phyloP scores from a whole-genome alignment of 2,888 invertebrate genomes.

The Peribatodes rhomboidaria region DNA sequence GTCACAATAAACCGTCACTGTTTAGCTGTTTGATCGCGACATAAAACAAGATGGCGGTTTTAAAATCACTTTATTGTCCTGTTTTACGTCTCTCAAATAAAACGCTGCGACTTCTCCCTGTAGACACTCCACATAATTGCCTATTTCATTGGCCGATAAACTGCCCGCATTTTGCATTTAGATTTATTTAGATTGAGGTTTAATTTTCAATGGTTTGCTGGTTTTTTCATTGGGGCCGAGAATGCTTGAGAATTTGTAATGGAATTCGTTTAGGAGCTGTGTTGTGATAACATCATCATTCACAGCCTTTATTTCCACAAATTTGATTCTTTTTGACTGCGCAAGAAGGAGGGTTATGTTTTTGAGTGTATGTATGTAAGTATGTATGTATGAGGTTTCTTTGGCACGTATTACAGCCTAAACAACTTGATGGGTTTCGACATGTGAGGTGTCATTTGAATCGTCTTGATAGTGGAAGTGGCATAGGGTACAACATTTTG shows the following conservation, averaged over 20 bases:
- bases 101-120: conserved; percentile 37
- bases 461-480: too few relatives aligned
- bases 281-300: not conserved
- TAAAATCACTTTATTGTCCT: conserved; percentile 52
- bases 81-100: conserved; percentile 46
- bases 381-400: too few relatives aligned
- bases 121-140: conserved; percentile 46
- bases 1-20: conserved; percentile 54
- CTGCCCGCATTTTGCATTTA: conserved; percentile 43
- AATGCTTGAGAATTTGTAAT: conserved; percentile 12
- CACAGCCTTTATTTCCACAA: not conserved
- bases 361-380: too few relatives aligned
- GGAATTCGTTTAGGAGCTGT: conserved; percentile 14
- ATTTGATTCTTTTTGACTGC: too few relatives aligned
- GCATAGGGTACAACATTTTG: too few relatives aligned
- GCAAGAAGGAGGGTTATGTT: too few relatives aligned
- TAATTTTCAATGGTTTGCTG: conserved; percentile 30
- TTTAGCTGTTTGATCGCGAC: conserved; percentile 64
- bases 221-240: conserved; percentile 26
- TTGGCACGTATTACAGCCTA: too few relatives aligned
- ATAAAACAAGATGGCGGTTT: conserved; percentile 61
- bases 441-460: too few relatives aligned
- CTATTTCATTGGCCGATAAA: conserved; percentile 45
- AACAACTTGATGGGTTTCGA: too few relatives aligned
- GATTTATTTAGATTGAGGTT: conserved; percentile 39